Evolutionary conservation across 2,888 invertebrate genomes (phyloP).

Genomic region (Andrena flavipes): DNA sequence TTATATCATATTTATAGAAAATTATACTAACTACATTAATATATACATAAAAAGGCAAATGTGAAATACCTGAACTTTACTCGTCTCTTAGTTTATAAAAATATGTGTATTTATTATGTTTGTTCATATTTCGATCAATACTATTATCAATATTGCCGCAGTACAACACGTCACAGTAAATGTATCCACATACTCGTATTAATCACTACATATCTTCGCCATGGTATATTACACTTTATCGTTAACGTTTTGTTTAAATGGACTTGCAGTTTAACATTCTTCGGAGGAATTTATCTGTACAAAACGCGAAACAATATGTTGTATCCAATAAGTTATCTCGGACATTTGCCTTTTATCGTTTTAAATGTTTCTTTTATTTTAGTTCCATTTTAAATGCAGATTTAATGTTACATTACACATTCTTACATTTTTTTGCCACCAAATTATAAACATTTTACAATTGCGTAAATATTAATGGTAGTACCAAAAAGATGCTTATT

Average conservation of each 20-base stretch:
- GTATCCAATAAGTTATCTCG: slow-evolving; percentile 47
- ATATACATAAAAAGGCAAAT: slow-evolving; percentile 85
- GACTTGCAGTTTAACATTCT: slow-evolving; percentile 52
- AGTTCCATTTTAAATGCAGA: slow-evolving; percentile 74
- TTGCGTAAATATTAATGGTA: slow-evolving; percentile 34
- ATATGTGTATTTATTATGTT: slow-evolving; percentile 79
- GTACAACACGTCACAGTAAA: slow-evolving; percentile 74
- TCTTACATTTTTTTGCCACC: slow-evolving; percentile 20
- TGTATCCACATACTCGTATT: slow-evolving; percentile 74
- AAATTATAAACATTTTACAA: slow-evolving; percentile 46
- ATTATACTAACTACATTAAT: slow-evolving; percentile 83
- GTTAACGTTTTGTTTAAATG: slow-evolving; percentile 47
- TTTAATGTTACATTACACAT: slow-evolving; percentile 56
- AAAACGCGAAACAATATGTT: slow-evolving; percentile 52
- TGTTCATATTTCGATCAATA: slow-evolving; percentile 72
- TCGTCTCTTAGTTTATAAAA: slow-evolving; percentile 80
- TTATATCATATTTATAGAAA: slow-evolving; percentile 80
- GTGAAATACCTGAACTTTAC: slow-evolving; percentile 83
- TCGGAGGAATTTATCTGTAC: slow-evolving; percentile 50
- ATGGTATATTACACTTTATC: slow-evolving; percentile 66
- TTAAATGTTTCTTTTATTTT: slow-evolving; percentile 58
- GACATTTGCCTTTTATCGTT: slow-evolving; percentile 77
- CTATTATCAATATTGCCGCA: slow-evolving; percentile 78
- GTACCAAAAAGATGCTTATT: slow-evolving; percentile 46
- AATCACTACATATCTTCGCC: slow-evolving; percentile 60